Base-by-base conservation (phyloP, 2,888 invertebrate genomes). In the Stenurella melanura region DNA sequence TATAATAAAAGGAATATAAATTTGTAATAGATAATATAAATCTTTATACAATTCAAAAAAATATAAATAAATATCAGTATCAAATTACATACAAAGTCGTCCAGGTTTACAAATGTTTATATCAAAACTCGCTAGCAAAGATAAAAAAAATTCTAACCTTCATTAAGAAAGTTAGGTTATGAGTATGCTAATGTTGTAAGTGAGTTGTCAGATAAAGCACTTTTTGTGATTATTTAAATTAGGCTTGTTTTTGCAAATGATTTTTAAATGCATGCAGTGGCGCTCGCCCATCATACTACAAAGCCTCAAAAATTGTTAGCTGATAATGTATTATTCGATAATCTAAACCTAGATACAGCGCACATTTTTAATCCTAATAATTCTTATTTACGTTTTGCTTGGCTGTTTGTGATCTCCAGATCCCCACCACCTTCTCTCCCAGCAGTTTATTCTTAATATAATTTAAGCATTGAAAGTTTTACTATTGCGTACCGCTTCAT, bases 21-120 rank as follows among this genome's bases (percentile, higher is more conserved):
- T 56, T n/a, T 57, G 58, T 64, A 56, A 61, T 54, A 67, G 57
- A n/a, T 60, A 67, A 66, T 58, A 73, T 57, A 73, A 64, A 73
- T 34, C 34, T 73, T 61, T 64, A 26, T 72, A 72, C 30, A 67
- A 73, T 34, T 66, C 30, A 73, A 30, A 57, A n/a, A 66, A 73
- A 38, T 34, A 58, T 67, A 73, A 66, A 60, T 60, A 70, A 70
- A 58, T 34, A 60, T 38, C 58, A 70, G n/a, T 19, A 54, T 68
- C 30, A 68, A 56, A 68, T 68, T 30, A 70, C 57, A 57, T 30
- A 19, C 34, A 70, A 57, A 57, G 58, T 70, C 58, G 42, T 57
- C 57, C 70, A 70, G 60, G 38, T 58, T 70, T 19, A 58, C 6
- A 38, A 38, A 34, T 60, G 34, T 64, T 26, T 21, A 61, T 63